phyloP scores from a whole-genome alignment of 2,113 vertebrate genomes.

The Tetrax tetrax region DNA sequence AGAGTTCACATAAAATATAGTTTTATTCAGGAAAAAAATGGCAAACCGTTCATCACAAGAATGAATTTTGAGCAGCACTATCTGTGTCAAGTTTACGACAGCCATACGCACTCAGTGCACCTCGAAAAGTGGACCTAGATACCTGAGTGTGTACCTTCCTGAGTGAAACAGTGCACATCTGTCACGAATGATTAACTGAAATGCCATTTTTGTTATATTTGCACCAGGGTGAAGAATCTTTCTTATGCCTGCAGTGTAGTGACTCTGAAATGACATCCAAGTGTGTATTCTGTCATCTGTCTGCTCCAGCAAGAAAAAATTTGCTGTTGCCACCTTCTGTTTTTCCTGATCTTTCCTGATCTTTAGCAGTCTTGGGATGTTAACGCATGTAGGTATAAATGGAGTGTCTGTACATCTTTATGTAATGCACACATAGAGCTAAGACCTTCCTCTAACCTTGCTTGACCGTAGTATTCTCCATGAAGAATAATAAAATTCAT shows the following conservation, averaged over 20 bases:
- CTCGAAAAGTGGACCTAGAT: not conserved
- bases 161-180: not conserved
- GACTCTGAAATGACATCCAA: not conserved
- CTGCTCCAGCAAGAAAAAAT: not conserved
- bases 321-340: not conserved
- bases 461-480: not conserved
- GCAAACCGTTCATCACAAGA: not conserved
- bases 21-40: not conserved
- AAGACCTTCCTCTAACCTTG: not conserved
- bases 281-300: conserved; percentile 61
- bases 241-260: conserved; percentile 34
- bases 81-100: not conserved
- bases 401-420: not conserved
- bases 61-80: not conserved
- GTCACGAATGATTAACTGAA: not conserved
- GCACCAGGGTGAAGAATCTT: conserved; percentile 64
- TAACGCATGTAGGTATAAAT: not conserved
- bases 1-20: not conserved
- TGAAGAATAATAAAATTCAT: not conserved
- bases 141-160: not conserved
- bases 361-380: not conserved
- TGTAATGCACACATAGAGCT: not conserved
- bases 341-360: not conserved
- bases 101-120: not conserved
- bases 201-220: not conserved